Conservation (phyloP, 2,797 vertebrate species). For the Rhynchotus rufescens region DNA sequence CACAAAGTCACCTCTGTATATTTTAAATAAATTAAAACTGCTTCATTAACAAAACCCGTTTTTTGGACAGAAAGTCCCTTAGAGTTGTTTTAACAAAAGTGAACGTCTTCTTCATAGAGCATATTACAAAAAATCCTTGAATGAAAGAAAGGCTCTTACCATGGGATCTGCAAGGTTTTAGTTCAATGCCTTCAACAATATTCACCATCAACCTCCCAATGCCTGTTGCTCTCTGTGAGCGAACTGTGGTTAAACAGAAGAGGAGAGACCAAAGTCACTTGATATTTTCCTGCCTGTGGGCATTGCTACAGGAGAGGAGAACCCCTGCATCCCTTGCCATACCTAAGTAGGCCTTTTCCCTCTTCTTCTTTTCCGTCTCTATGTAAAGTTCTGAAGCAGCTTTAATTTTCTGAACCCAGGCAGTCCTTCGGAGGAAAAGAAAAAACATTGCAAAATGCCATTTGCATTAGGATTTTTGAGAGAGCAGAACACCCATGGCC, state of each 20-base stretch:
- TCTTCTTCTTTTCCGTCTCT: slow-evolving; percentile 98
- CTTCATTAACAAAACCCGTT: not conserved
- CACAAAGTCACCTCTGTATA: not conserved
- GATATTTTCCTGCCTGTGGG: not conserved
- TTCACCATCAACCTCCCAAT: slow-evolving; percentile 98
- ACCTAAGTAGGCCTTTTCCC: slow-evolving; percentile 98
- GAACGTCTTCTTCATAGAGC: not conserved
- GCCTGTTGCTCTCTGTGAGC: slow-evolving; percentile 95
- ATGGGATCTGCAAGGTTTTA: slow-evolving; percentile 96
- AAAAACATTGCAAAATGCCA: not conserved
- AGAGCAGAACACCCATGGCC: not conserved
- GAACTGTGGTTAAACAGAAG: slow-evolving; percentile 80
- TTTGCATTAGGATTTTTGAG: not conserved
- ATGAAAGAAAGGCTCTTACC: slow-evolving; percentile 79
- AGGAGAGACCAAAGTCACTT: not conserved
- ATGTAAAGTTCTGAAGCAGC: slow-evolving; percentile 98
- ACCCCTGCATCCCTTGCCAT: slow-evolving; percentile 3
- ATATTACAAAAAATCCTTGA: not conserved
- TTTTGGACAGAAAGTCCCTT: not conserved
- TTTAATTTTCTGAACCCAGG: slow-evolving; percentile 99
- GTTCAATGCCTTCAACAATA: slow-evolving; percentile 96
- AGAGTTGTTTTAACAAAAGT: not conserved
- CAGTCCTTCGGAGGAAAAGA: slow-evolving; percentile 85
- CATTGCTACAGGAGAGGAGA: not conserved
- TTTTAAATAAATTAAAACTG: not conserved